Percentiles rank a stretch among this genome's conserved stretches.
phyloP scores from a whole-genome alignment of 2,888 invertebrate genomes.

The Gastracanthus pulcherrimus region DNA sequence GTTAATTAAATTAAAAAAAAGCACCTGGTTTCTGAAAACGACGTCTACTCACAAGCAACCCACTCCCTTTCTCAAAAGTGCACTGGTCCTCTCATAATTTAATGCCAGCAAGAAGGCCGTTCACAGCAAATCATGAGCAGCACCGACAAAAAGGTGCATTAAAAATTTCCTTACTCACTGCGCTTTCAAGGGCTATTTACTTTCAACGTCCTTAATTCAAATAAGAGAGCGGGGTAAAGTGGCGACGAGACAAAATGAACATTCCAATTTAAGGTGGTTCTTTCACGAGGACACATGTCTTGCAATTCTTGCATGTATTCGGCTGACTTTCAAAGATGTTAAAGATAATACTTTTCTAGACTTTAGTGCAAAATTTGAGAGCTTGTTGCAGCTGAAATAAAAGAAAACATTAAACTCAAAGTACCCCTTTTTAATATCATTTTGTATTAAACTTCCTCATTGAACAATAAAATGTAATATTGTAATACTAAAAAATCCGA shows the following conservation, averaged over 20 bases:
- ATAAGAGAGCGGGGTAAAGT: background rate
- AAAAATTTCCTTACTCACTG: background rate
- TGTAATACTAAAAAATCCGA: too few relatives aligned
- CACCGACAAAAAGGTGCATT: background rate
- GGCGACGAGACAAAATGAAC: background rate
- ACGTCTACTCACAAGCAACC: background rate
- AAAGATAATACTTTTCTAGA: too few relatives aligned
- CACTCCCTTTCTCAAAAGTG: background rate
- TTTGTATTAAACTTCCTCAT: too few relatives aligned
- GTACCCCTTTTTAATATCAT: too few relatives aligned
- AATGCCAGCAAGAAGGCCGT: background rate
- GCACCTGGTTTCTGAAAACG: background rate
- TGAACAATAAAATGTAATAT: too few relatives aligned
- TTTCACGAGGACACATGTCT: too few relatives aligned
- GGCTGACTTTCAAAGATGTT: too few relatives aligned
- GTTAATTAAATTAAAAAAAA: background rate
- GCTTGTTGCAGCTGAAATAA: too few relatives aligned
- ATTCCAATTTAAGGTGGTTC: too few relatives aligned
- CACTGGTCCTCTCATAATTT: background rate
- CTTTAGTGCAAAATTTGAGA: too few relatives aligned
- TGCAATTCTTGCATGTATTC: too few relatives aligned
- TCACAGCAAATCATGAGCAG: background rate
- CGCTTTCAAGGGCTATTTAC: background rate
- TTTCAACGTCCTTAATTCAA: background rate
- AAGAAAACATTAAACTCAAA: too few relatives aligned